Conservation (phyloP, 2,888 invertebrate species). For the Polydrusus tereticollis region DNA sequence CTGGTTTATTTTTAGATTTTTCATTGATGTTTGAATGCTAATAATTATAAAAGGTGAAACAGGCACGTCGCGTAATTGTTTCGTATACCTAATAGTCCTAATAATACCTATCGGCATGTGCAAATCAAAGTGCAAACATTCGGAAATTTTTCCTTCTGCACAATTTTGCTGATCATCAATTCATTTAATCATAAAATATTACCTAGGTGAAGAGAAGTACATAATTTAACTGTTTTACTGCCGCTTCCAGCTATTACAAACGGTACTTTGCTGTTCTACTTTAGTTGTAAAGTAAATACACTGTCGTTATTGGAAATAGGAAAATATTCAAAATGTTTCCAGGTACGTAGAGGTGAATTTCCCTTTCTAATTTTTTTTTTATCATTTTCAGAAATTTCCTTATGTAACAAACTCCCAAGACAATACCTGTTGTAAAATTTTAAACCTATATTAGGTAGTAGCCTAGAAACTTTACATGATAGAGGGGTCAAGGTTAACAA, state of each 20-base stretch:
- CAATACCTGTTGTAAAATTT: background rate
- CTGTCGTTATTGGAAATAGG: background rate
- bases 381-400: background rate
- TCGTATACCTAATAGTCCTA: no score
- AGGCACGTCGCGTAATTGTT: background rate
- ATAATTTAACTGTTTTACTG: no score
- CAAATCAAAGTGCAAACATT: background rate
- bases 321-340: conserved; percentile 15
- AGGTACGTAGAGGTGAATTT: conserved; percentile 1
- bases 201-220: no score
- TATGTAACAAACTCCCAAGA: background rate
- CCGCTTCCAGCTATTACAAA: background rate
- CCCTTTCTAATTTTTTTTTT: background rate
- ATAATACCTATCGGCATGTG: background rate
- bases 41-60: background rate
- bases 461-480: background rate
- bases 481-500: conserved; percentile 24
- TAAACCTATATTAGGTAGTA: background rate
- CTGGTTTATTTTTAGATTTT: conserved; percentile 3
- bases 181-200: no score
- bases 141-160: conserved; percentile 1
- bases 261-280: background rate
- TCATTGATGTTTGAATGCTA: background rate
- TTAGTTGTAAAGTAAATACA: conserved; percentile 8
- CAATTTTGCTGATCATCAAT: background rate